Conservation (phyloP, 2,113 vertebrate species). For the Urocolius indicus region DNA sequence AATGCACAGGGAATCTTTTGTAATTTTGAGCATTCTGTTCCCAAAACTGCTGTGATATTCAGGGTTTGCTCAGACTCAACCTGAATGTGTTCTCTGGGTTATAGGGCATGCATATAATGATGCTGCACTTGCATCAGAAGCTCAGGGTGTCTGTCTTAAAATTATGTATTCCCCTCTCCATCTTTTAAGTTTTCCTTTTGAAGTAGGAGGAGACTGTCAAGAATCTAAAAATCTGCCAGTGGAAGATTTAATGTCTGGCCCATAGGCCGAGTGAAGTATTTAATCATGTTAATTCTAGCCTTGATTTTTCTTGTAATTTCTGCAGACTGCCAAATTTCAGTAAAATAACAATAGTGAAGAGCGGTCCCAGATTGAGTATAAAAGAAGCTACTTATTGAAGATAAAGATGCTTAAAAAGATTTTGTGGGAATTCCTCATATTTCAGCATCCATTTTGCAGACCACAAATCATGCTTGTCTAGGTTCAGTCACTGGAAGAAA, state of each 20-base stretch:
- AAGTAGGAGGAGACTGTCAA: not conserved
- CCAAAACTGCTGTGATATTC: not conserved
- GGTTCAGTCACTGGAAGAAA: not conserved
- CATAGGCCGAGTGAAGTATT: not conserved
- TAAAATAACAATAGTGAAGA: not conserved
- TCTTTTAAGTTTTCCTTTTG: not conserved
- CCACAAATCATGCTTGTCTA: not conserved
- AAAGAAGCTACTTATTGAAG: not conserved
- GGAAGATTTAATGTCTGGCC: not conserved
- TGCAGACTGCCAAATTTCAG: not conserved
- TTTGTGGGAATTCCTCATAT: not conserved
- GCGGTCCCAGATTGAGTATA: not conserved
- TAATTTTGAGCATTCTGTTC: not conserved
- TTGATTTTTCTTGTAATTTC: not conserved
- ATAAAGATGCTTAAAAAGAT: not conserved
- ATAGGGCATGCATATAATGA: rapidly evolving
- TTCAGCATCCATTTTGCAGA: not conserved
- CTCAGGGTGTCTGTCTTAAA: not conserved
- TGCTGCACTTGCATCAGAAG: not conserved
- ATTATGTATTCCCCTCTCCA: not conserved
- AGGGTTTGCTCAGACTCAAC: not conserved
- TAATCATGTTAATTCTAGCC: not conserved
- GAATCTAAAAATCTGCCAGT: not conserved
- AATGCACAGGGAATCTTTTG: not conserved
- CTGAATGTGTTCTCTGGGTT: rapidly evolving